These are phyloP conservation scores for Enteromius paludinosus DNA, from an alignment of 2,797 vertebrate species.

Conservation along the genomic window DNA sequence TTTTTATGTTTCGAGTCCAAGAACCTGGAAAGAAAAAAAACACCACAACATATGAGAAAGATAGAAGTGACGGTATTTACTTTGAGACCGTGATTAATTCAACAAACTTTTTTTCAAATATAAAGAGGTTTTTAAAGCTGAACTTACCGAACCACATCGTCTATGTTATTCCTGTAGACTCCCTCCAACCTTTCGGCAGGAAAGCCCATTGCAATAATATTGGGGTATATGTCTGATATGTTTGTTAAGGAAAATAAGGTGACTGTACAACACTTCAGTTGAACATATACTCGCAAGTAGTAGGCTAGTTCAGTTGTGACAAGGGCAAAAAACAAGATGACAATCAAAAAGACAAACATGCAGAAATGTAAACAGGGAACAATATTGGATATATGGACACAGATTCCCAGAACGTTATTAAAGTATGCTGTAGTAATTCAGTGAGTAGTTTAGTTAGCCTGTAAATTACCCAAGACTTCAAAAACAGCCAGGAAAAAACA, in stretches of 20 bases:
- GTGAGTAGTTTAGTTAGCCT: neutral
- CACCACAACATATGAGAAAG: neutral
- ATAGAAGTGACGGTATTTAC: neutral
- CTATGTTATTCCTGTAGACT: slow-evolving; percentile 99
- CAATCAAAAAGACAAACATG: neutral
- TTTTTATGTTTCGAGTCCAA: slow-evolving; percentile 91
- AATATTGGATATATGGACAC: neutral
- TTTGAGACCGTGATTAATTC: neutral
- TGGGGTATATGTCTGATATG: slow-evolving; percentile 96
- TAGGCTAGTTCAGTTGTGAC: neutral
- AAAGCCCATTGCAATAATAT: slow-evolving; percentile 99
- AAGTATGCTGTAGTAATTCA: neutral
- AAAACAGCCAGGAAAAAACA: neutral
- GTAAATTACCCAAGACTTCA: neutral
- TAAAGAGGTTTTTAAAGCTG: neutral
- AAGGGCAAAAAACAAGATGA: neutral
- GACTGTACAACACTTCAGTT: neutral
- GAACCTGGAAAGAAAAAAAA: slow-evolving; percentile 70
- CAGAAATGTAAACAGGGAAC: neutral
- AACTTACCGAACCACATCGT: slow-evolving; percentile 97
- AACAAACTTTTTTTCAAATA: neutral
- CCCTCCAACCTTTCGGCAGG: slow-evolving; percentile 98
- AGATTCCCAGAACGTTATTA: neutral
- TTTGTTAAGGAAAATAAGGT: slow-evolving; percentile 69
- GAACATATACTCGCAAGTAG: neutral